These are phyloP conservation scores for Campoletis sonorensis DNA, from an alignment of 1,140 invertebrate genomes.

Conservation along the genomic window DNA sequence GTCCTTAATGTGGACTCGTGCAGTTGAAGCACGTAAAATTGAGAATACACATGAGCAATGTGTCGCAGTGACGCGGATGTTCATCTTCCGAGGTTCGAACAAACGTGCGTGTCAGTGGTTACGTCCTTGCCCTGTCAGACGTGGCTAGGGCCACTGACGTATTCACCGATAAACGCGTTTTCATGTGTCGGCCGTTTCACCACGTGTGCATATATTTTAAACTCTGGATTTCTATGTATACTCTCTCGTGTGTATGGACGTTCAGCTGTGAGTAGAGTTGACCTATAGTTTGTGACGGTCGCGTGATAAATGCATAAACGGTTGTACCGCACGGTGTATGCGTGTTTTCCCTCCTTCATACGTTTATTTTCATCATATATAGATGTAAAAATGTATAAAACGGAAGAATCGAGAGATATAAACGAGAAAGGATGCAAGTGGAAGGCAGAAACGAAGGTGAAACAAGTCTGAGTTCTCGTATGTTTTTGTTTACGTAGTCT, in stretches of 20 bases:
- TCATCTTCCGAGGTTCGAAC: conserved; percentile 41
- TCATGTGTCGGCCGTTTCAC: background rate
- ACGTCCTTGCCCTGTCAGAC: conserved; percentile 43
- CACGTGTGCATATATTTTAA: background rate
- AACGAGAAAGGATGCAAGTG: no score
- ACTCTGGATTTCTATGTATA: background rate
- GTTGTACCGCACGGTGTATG: conserved; percentile 5
- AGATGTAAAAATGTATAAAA: no score
- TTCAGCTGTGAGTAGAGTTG: background rate
- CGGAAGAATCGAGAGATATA: no score
- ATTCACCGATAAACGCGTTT: conserved; percentile 19
- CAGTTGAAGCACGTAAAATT: background rate
- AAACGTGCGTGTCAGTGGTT: conserved; percentile 45
- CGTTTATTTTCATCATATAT: no score
- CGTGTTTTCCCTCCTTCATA: background rate
- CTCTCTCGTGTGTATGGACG: background rate
- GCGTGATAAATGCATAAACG: conserved; percentile 43
- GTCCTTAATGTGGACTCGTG: background rate
- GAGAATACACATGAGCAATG: background rate
- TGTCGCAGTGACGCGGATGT: conserved; percentile 29
- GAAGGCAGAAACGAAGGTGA: no score
- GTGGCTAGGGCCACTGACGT: conserved; percentile 32
- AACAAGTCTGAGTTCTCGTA: no score
- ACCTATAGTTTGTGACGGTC: conserved; percentile 24
- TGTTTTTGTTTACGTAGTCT: no score